Evolutionary conservation across 1,140 invertebrate species (phyloP).

Genomic region (Anastrepha obliqua): DNA sequence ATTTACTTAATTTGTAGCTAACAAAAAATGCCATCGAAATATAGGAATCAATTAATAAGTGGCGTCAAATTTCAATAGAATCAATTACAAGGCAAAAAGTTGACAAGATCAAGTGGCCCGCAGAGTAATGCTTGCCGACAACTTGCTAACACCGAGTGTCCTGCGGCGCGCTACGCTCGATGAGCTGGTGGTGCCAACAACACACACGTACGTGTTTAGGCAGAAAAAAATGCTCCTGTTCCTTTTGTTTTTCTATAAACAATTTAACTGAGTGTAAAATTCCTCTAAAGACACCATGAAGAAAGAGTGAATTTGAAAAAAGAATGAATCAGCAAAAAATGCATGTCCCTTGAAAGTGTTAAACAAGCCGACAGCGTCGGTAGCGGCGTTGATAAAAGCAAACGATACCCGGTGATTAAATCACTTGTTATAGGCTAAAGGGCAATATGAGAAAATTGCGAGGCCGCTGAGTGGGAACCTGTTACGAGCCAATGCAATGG

Average conservation of each 20-base stretch:
- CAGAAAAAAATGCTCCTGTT: neutral
- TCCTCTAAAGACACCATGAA: constrained; percentile 1
- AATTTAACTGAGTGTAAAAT: constrained; percentile 43
- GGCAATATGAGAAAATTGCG: constrained; percentile 50
- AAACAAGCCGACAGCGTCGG: constrained; percentile 15
- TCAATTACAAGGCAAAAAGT: constrained; percentile 30
- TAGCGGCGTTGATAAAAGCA: constrained; percentile 44
- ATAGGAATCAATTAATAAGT: neutral
- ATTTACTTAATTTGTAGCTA: neutral
- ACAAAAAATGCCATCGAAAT: neutral
- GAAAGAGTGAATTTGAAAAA: neutral
- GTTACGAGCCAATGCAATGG: constrained; percentile 3
- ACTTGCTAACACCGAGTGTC: neutral
- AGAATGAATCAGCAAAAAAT: constrained; percentile 7
- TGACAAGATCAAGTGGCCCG: constrained; percentile 20
- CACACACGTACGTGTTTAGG: too few relatives aligned
- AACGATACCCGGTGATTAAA: neutral
- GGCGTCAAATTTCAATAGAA: constrained; percentile 25
- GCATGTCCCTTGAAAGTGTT: constrained; percentile 21
- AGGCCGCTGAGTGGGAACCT: constrained; percentile 36
- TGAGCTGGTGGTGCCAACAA: neutral
- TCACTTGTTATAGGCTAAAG: constrained; percentile 45
- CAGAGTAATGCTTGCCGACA: constrained; percentile 13
- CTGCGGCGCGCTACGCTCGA: neutral
- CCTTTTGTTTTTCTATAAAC: neutral